These are phyloP conservation scores for Hedya salicella DNA, from an alignment of 2,888 invertebrate genomes.

Conservation along the genomic window DNA sequence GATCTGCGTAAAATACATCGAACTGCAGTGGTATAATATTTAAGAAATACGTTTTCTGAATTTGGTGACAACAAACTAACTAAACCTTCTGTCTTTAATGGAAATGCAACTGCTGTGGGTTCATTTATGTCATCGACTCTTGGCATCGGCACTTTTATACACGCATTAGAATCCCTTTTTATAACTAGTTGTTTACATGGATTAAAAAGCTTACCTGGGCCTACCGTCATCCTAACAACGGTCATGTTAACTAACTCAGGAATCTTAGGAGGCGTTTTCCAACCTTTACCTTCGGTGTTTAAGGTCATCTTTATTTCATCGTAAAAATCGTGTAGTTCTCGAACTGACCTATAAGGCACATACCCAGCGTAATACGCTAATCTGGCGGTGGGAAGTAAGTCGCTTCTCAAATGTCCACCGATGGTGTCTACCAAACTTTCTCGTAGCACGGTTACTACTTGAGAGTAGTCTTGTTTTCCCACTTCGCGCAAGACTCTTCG, in stretches of 20 bases:
- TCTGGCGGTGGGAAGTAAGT: constrained; percentile 70
- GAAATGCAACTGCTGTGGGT: constrained; percentile 70
- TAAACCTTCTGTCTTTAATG: constrained; percentile 68
- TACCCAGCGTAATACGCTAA: constrained; percentile 78
- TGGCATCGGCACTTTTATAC: constrained; percentile 71
- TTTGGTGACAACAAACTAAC: constrained; percentile 63
- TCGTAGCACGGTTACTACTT: constrained; percentile 57
- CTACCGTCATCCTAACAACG: constrained; percentile 70
- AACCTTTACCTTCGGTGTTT: constrained; percentile 75
- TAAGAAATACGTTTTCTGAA: constrained; percentile 69
- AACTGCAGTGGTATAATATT: constrained; percentile 73
- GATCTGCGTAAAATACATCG: constrained; percentile 72
- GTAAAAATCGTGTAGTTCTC: constrained; percentile 65
- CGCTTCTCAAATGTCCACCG: constrained; percentile 70
- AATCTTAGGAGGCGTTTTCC: constrained; percentile 61
- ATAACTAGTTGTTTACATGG: constrained; percentile 66
- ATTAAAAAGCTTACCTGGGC: constrained; percentile 60
- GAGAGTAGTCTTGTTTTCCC: constrained; percentile 52
- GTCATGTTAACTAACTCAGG: constrained; percentile 70
- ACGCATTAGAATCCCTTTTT: constrained; percentile 68
- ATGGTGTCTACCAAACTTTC: constrained; percentile 70
- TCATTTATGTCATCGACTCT: constrained; percentile 62
- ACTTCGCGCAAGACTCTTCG: constrained; percentile 58
- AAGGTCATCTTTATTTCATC: constrained; percentile 62
- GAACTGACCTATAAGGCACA: constrained; percentile 65